Conservation (phyloP, 1,140 invertebrate genomes). For the Ephestia elutella region DNA sequence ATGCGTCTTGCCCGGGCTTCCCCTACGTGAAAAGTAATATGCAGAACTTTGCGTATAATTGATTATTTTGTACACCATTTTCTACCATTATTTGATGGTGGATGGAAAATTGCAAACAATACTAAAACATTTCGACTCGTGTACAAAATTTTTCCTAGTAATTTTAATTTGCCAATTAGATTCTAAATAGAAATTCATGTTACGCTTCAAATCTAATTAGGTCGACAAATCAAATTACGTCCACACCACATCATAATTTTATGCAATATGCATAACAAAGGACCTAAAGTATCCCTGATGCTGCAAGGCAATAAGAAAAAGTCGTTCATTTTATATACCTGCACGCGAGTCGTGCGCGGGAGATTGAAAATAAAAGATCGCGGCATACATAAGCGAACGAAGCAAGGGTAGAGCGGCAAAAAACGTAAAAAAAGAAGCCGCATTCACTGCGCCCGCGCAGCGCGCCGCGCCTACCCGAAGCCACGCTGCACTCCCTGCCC, state of each 20-base stretch:
- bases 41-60: too few species aligned
- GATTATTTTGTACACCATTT: too few species aligned
- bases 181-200: background rate
- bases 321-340: conserved; percentile 58
- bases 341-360: conserved; percentile 39
- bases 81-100: too few species aligned
- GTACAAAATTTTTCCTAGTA: too few species aligned
- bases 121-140: too few species aligned
- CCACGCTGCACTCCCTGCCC: conserved; percentile 28
- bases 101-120: too few species aligned
- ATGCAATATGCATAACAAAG: background rate
- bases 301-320: conserved; percentile 58
- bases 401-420: conserved; percentile 62
- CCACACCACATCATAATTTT: background rate
- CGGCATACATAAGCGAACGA: conserved; percentile 42
- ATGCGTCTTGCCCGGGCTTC: too few species aligned
- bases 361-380: conserved; percentile 50
- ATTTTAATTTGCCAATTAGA: background rate
- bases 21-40: too few species aligned
- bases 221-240: background rate
- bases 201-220: background rate
- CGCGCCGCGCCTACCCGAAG: conserved; percentile 30
- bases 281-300: conserved; percentile 36
- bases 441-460: conserved; percentile 19
- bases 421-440: conserved; percentile 50